Percentiles rank a stretch among this genome's conserved stretches.
phyloP scores from a whole-genome alignment of 2,888 invertebrate species.

The Thereva nobilitata region DNA sequence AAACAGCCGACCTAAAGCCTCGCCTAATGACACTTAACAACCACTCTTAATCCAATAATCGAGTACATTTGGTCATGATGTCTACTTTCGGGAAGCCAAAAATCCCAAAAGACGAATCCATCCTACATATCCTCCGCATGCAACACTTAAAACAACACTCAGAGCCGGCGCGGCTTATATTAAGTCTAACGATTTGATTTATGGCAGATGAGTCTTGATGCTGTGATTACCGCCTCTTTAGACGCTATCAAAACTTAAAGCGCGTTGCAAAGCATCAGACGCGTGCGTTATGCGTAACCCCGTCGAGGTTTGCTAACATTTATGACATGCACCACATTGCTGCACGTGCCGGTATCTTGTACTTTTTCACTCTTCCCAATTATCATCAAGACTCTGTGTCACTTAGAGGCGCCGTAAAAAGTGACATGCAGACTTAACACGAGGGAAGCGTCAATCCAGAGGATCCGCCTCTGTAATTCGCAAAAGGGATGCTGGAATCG shows the following conservation, averaged over 20 bases:
- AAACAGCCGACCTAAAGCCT: constrained; percentile 7
- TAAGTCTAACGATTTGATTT: constrained; percentile 27
- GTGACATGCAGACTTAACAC: background rate
- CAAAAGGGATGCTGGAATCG: constrained; percentile 9
- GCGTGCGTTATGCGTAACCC: constrained; percentile 11
- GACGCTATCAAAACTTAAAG: constrained; percentile 10
- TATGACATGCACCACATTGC: constrained; percentile 7
- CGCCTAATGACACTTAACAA: constrained; percentile 24
- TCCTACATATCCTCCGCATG: constrained; percentile 13
- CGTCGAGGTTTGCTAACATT: constrained; percentile 10
- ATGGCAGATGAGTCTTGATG: constrained; percentile 16
- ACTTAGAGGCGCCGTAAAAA: constrained; percentile 8
- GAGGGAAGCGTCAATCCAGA: background rate
- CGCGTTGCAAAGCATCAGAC: constrained; percentile 14
- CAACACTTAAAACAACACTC: constrained; percentile 16
- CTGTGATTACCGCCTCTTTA: constrained; percentile 20
- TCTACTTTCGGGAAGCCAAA: too few species aligned
- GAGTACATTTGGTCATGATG: constrained; percentile 19
- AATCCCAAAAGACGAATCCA: too few species aligned
- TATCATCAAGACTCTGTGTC: constrained; percentile 6
- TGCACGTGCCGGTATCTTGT: constrained; percentile 11
- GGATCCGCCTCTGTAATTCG: constrained; percentile 22
- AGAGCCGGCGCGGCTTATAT: constrained; percentile 3
- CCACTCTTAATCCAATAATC: constrained; percentile 33
- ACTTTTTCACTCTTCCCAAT: background rate